phyloP scores from a whole-genome alignment of 2,113 vertebrate species.

The Theristicus caerulescens region DNA sequence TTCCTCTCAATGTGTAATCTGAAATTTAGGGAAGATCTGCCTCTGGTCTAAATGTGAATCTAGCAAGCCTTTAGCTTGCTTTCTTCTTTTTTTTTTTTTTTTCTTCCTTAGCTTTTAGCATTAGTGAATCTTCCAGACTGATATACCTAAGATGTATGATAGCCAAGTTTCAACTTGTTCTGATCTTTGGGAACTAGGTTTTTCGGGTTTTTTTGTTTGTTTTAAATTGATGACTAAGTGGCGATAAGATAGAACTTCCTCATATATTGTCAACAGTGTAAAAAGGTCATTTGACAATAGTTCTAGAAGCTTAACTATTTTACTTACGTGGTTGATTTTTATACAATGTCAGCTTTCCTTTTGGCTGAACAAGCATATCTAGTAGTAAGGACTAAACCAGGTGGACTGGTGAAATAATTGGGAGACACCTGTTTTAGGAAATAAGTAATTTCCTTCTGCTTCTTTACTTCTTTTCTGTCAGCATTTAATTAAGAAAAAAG shows the following conservation, averaged over 20 bases:
- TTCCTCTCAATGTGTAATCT: neutral
- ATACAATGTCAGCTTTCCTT: neutral
- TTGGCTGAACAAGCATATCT: neutral
- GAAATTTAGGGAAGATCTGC: neutral
- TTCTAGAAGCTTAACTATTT: neutral
- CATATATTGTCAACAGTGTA: neutral
- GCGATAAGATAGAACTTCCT: neutral
- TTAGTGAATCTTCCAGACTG: neutral
- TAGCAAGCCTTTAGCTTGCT: neutral
- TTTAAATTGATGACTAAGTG: neutral
- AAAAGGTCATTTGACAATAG: neutral
- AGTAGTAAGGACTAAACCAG: neutral
- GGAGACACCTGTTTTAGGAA: constrained; percentile 16
- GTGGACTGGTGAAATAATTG: neutral
- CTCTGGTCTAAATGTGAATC: neutral
- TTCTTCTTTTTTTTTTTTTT: too few relatives aligned
- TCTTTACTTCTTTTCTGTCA: neutral
- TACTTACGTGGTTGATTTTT: neutral
- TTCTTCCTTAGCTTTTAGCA: neutral
- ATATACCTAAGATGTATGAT: neutral
- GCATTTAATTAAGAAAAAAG: neutral
- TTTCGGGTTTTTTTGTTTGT: neutral
- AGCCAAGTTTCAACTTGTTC: neutral
- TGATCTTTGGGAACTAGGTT: neutral
- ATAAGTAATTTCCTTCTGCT: constrained; percentile 12